These are phyloP conservation scores for Dryomyza anilis DNA, from an alignment of 2,888 invertebrate species.

Conservation along the genomic window DNA sequence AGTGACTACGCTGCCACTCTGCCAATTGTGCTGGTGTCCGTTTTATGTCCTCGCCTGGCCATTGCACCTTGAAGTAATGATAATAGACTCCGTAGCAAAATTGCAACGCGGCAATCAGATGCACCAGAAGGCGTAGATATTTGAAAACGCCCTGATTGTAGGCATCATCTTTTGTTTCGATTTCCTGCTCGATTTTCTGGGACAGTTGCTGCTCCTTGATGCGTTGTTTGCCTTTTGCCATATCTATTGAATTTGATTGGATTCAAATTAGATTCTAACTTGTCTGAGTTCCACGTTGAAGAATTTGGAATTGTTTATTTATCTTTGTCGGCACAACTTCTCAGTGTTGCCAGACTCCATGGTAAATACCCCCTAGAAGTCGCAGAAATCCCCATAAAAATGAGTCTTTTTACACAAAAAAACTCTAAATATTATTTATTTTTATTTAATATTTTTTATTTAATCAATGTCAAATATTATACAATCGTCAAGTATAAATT, in stretches of 20 bases:
- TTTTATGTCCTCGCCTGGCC: slow-evolving; percentile 42
- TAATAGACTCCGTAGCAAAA: slow-evolving; percentile 73
- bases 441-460: too few relatives aligned
- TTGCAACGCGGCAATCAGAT: slow-evolving; percentile 68
- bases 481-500: too few relatives aligned
- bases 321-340: background rate
- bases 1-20: slow-evolving; percentile 53
- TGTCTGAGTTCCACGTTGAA: background rate
- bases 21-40: slow-evolving; percentile 23
- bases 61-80: slow-evolving; percentile 67
- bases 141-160: slow-evolving; percentile 46
- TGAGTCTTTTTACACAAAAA: too few relatives aligned
- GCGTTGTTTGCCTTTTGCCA: slow-evolving; percentile 26
- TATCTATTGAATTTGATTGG: background rate
- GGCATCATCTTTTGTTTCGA: slow-evolving; percentile 42
- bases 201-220: slow-evolving; percentile 5
- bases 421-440: too few relatives aligned
- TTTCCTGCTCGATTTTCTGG: slow-evolving; percentile 14
- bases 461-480: too few relatives aligned
- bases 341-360: background rate
- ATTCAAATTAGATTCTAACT: background rate
- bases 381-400: background rate
- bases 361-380: background rate
- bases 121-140: slow-evolving; percentile 53
- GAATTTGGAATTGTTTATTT: background rate